A percentile compares a stretch with the other conserved stretches of the same genome.
Conservation (phyloP, 2,888 invertebrate species). For the Myopa tessellatipennis region DNA sequence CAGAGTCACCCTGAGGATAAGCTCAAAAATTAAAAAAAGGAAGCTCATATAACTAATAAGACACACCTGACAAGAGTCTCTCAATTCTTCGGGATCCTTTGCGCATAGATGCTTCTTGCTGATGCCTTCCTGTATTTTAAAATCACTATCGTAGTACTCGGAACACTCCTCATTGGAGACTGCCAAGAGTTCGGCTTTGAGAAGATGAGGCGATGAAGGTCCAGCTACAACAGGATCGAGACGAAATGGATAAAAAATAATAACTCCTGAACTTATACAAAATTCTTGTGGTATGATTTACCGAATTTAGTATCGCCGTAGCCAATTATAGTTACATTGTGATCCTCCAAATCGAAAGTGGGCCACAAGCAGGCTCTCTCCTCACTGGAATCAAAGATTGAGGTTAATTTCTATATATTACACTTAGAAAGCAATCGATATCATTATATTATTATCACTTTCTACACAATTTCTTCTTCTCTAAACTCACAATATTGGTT, state of each 20-base stretch:
- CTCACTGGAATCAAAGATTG: background rate
- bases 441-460: too few species aligned
- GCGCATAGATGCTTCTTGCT: conserved; percentile 45
- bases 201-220: conserved; percentile 51
- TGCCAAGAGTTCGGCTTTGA: conserved; percentile 53
- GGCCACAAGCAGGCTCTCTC: conserved; percentile 19
- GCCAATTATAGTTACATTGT: conserved; percentile 41
- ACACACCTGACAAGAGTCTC: conserved; percentile 37
- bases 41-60: too few species aligned
- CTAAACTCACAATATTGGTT: background rate
- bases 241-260: background rate
- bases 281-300: too few species aligned
- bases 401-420: too few species aligned
- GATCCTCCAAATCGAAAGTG: background rate
- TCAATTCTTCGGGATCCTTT: conserved; percentile 38
- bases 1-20: conserved; percentile 49
- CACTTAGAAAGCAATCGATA: too few species aligned
- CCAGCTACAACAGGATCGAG: conserved; percentile 2
- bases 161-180: conserved; percentile 36
- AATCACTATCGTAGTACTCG: conserved; percentile 31
- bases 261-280: background rate
- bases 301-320: conserved; percentile 44
- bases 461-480: too few species aligned
- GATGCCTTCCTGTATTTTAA: conserved; percentile 34
- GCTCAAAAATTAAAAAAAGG: background rate